Conservation (phyloP, 2,888 invertebrate genomes). For the Chamaedrilus cognettii region DNA sequence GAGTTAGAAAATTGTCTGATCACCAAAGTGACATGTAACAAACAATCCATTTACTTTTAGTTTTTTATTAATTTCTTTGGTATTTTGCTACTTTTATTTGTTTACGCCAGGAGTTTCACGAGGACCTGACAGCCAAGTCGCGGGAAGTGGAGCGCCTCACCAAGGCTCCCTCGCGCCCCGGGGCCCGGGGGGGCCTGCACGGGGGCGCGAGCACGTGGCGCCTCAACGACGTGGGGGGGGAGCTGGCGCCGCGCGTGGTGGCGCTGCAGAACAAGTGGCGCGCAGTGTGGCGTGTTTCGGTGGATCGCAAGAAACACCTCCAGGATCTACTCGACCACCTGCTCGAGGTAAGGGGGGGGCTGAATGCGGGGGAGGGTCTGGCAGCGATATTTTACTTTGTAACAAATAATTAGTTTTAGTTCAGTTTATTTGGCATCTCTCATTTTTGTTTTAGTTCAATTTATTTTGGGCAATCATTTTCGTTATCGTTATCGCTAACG, state of each 20-base stretch:
- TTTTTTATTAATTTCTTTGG: too few relatives aligned
- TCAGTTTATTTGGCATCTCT: too few relatives aligned
- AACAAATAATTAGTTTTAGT: too few relatives aligned
- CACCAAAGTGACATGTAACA: too few relatives aligned
- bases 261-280: constrained; percentile 57
- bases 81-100: too few relatives aligned
- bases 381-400: too few relatives aligned
- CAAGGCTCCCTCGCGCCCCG: constrained; percentile 40
- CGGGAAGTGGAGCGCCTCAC: constrained; percentile 53
- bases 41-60: too few relatives aligned
- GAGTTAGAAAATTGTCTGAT: too few relatives aligned
- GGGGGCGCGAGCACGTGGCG: constrained; percentile 45
- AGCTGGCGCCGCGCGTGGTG: constrained; percentile 46
- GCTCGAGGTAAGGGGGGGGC: constrained; percentile 52
- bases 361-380: too few relatives aligned
- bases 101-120: constrained; percentile 53
- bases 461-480: too few relatives aligned
- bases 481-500: too few relatives aligned
- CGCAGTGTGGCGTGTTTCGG: constrained; percentile 57
- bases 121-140: constrained; percentile 54
- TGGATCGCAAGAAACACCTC: constrained; percentile 57
- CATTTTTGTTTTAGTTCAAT: too few relatives aligned
- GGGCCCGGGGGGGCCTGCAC: constrained; percentile 6
- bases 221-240: constrained; percentile 48
- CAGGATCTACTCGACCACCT: constrained; percentile 57